These are phyloP conservation scores for Pristionchus maxplancki DNA, from an alignment of 2,888 invertebrate species.

Conservation along the genomic window DNA sequence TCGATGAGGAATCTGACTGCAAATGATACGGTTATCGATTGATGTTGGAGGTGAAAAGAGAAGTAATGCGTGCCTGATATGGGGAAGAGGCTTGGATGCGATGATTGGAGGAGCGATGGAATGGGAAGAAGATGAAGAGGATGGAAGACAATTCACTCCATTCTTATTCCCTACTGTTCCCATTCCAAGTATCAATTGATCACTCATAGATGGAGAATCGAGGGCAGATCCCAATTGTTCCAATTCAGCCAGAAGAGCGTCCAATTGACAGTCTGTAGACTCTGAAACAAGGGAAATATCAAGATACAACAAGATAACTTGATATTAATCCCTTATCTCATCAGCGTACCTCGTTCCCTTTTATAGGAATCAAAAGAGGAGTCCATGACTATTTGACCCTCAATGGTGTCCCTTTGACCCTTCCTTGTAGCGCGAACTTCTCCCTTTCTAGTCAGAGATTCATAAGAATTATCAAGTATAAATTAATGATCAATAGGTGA, in stretches of 20 bases:
- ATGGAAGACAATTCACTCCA: constrained; percentile 81
- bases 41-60: background rate
- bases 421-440: background rate
- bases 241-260: constrained; percentile 95
- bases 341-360: constrained; percentile 31
- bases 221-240: constrained; percentile 89
- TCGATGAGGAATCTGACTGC: background rate
- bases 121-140: constrained; percentile 85
- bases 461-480: background rate
- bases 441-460: background rate
- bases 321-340: background rate
- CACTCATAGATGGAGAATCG: constrained; percentile 67
- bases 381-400: constrained; percentile 29
- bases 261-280: constrained; percentile 95
- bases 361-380: constrained; percentile 25
- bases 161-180: constrained; percentile 88
- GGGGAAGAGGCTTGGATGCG: constrained; percentile 42
- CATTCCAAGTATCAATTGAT: constrained; percentile 88
- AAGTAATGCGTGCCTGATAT: background rate
- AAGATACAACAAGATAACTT: background rate
- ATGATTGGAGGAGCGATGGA: background rate
- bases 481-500: background rate
- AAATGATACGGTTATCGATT: background rate
- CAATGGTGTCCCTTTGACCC: background rate
- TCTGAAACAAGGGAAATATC: constrained; percentile 81